Percentiles rank a stretch among this genome's conserved stretches.
Conservation (phyloP, 2,797 vertebrate species). For the Sebastes matsubarae region DNA sequence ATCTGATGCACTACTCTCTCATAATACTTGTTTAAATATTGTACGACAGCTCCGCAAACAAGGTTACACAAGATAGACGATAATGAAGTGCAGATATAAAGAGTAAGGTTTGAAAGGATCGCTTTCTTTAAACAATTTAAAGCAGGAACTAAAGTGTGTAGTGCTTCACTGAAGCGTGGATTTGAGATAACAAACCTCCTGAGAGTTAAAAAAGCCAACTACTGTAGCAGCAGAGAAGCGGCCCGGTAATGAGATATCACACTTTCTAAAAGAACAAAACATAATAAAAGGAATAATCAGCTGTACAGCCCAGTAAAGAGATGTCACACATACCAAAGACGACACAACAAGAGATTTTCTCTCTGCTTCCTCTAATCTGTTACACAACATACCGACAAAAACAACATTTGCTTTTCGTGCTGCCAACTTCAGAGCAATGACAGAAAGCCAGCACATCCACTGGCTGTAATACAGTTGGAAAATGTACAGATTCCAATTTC, state of each 20-base stretch:
- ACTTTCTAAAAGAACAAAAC: slow-evolving; percentile 36
- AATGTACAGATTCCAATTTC: slow-evolving; percentile 64
- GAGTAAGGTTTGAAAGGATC: not conserved
- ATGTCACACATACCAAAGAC: not conserved
- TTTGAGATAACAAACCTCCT: slow-evolving; percentile 36
- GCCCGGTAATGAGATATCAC: slow-evolving; percentile 50
- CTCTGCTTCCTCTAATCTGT: slow-evolving; percentile 31
- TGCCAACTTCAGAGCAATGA: slow-evolving; percentile 51
- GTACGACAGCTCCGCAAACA: not conserved
- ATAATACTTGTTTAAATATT: not conserved
- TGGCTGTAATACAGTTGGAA: slow-evolving; percentile 61
- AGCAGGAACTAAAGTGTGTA: not conserved
- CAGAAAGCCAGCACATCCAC: slow-evolving; percentile 47
- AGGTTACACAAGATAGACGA: not conserved
- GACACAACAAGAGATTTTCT: slow-evolving; percentile 7
- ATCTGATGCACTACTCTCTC: not conserved
- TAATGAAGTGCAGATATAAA: not conserved
- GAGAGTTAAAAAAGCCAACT: slow-evolving; percentile 1
- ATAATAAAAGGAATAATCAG: slow-evolving; percentile 31
- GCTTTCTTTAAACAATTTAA: not conserved
- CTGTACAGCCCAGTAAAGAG: slow-evolving; percentile 22
- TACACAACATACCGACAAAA: slow-evolving; percentile 27
- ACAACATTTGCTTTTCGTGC: slow-evolving; percentile 36
- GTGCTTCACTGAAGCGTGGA: slow-evolving; percentile 9
- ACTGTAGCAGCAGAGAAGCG: not conserved